phyloP scores from a whole-genome alignment of 2,113 vertebrate genomes.

The Calidris pugnax region DNA sequence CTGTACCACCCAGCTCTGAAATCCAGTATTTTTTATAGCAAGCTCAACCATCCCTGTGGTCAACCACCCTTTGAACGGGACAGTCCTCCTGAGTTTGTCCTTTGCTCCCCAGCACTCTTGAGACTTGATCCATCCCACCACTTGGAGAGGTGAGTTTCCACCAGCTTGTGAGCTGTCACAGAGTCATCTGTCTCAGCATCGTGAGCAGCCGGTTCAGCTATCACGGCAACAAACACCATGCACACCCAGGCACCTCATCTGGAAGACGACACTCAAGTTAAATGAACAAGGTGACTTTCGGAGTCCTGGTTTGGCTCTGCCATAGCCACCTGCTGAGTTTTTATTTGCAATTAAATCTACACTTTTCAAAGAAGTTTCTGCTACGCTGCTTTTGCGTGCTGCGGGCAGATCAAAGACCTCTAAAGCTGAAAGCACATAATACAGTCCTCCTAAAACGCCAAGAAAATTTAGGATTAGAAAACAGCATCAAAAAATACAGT shows the following conservation, averaged over 20 bases:
- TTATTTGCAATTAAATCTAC: background rate
- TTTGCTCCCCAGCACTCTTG: background rate
- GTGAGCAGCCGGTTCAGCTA: background rate
- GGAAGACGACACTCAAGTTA: background rate
- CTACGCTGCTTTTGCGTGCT: background rate
- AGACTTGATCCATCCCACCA: background rate
- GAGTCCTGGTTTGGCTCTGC: background rate
- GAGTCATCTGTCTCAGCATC: background rate
- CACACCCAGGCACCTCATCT: background rate
- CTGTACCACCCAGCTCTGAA: background rate
- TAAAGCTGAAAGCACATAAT: background rate
- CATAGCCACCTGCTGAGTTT: background rate
- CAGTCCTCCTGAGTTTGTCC: background rate
- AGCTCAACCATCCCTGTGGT: background rate
- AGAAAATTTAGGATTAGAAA: background rate
- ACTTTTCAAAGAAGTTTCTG: background rate
- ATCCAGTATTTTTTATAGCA: background rate
- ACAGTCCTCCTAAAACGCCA: background rate
- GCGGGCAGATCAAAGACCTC: background rate
- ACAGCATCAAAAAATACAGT: background rate
- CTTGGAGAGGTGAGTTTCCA: background rate
- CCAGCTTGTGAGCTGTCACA: background rate
- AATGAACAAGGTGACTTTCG: background rate
- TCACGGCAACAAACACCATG: rapidly evolving
- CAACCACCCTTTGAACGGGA: background rate